A percentile compares a stretch with the other conserved stretches of the same genome.
These are phyloP conservation scores for Porphyrio hochstetteri DNA, from an alignment of 2,113 vertebrate species.

Conservation along the genomic window DNA sequence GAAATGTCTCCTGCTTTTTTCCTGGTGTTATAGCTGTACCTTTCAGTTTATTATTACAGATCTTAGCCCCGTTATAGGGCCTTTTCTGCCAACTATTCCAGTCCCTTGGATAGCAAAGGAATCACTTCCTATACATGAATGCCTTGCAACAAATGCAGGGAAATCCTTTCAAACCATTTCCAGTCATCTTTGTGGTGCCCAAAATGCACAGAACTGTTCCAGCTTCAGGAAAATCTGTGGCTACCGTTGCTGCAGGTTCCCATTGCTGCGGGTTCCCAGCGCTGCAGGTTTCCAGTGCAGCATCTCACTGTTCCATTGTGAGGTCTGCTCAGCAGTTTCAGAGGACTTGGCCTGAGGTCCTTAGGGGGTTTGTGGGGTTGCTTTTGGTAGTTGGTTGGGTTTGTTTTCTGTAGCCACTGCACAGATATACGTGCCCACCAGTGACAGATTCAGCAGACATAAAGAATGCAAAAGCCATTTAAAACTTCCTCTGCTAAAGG, in stretches of 20 bases:
- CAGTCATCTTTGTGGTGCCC: neutral
- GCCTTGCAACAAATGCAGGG: neutral
- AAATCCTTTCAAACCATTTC: neutral
- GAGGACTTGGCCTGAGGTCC: neutral
- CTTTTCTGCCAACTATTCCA: neutral
- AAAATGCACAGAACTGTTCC: neutral
- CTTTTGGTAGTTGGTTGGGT: too few species aligned
- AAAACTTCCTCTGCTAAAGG: neutral
- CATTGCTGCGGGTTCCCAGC: too few species aligned
- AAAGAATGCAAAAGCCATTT: neutral
- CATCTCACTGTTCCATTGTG: neutral
- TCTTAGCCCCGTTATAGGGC: neutral
- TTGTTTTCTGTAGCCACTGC: neutral
- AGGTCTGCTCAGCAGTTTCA: neutral
- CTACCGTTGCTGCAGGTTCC: too few species aligned
- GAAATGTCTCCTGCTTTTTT: neutral
- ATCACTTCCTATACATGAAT: neutral
- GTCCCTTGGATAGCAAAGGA: neutral
- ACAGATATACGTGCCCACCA: neutral
- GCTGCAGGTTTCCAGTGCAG: too few species aligned
- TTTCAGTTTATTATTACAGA: neutral
- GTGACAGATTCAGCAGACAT: neutral
- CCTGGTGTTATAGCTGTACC: neutral
- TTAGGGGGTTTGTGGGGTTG: too few species aligned
- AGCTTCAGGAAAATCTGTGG: neutral